These are phyloP conservation scores for Bos taurus DNA, from an alignment of 2,113 vertebrate species.

Conservation along the genomic window DNA sequence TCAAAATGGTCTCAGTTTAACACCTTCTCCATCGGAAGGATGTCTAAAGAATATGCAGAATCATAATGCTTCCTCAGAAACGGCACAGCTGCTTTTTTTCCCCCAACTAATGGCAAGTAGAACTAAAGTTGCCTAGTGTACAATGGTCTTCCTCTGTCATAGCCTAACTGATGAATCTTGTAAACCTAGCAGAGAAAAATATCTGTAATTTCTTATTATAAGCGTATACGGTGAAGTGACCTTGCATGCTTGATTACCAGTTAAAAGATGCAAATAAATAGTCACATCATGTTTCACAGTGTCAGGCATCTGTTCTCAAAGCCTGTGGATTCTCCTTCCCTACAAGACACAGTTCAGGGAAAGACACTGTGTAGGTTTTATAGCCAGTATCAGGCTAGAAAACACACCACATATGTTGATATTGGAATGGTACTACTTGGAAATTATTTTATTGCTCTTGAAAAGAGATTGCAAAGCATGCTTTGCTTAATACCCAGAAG, in stretches of 20 bases:
- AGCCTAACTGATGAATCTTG: not conserved
- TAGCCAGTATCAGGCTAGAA: not conserved
- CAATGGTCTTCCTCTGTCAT: not conserved
- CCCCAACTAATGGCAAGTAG: not conserved
- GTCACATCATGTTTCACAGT: not conserved
- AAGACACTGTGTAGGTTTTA: not conserved
- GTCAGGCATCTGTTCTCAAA: not conserved
- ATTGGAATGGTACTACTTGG: not conserved
- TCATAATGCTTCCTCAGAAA: not conserved
- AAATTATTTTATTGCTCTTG: not conserved
- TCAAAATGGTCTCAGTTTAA: not conserved
- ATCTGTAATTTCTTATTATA: constrained; percentile 32
- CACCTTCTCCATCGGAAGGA: not conserved
- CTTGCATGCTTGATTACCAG: constrained; percentile 31
- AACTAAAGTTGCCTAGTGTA: not conserved
- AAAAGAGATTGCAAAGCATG: not conserved
- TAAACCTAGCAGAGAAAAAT: constrained; percentile 32
- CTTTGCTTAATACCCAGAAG: not conserved
- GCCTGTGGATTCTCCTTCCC: not conserved
- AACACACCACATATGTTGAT: not conserved
- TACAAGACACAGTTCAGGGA: not conserved
- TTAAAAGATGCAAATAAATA: constrained; percentile 39
- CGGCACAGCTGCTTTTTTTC: not conserved
- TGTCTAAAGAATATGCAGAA: not conserved
- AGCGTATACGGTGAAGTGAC: not conserved